phyloP scores from a whole-genome alignment of 2,113 vertebrate genomes.

The Anser cygnoides region DNA sequence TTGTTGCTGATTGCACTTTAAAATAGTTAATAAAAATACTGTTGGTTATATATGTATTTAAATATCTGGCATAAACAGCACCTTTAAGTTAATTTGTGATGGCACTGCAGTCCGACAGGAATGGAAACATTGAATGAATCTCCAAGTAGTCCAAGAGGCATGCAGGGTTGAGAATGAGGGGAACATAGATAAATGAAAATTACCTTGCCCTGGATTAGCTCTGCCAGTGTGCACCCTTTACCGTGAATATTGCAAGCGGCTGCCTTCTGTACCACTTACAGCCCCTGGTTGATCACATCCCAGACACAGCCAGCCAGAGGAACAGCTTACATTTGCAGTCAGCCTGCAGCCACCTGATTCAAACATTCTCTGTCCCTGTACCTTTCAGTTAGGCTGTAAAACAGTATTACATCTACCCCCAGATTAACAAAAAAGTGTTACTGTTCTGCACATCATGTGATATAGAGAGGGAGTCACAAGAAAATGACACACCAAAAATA shows the following conservation, averaged over 20 bases:
- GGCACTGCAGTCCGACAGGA: not conserved
- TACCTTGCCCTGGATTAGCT: not conserved
- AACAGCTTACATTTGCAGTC: not conserved
- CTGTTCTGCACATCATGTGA: not conserved
- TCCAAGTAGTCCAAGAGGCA: not conserved
- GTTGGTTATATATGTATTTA: not conserved
- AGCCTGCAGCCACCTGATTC: not conserved
- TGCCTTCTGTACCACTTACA: not conserved
- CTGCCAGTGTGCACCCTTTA: accelerated
- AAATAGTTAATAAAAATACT: conserved; percentile 22
- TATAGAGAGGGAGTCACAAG: not conserved
- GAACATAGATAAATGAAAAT: not conserved
- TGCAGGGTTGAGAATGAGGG: not conserved
- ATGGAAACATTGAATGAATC: not conserved
- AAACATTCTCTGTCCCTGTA: not conserved
- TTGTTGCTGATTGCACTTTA: not conserved
- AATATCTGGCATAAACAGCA: not conserved
- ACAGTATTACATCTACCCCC: not conserved
- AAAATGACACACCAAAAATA: not conserved
- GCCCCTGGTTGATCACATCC: not conserved
- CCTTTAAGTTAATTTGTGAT: not conserved
- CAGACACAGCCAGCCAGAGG: not conserved
- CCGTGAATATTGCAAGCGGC: not conserved
- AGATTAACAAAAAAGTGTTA: not conserved
- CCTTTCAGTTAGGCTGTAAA: not conserved